Evolutionary conservation across 2,113 vertebrate genomes (phyloP).

Genomic region (Trochalopteron elliotii): DNA sequence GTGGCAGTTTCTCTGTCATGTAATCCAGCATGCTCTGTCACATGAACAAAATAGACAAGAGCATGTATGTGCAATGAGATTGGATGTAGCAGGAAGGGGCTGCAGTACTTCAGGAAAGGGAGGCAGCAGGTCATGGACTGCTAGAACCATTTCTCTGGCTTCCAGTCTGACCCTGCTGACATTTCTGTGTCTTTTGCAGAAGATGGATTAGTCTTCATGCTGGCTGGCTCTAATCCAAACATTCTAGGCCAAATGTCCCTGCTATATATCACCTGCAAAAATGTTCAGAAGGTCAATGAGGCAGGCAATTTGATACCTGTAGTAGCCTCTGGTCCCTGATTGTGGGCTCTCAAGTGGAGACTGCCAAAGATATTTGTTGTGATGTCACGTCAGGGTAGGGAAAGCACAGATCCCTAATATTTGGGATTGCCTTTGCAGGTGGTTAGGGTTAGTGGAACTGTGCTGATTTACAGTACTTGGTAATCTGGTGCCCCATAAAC

Average conservation of each 20-base stretch:
- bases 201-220: not conserved
- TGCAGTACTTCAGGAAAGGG: not conserved
- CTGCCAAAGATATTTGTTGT: not conserved
- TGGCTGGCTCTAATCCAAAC: not conserved
- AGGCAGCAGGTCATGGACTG: not conserved
- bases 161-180: not conserved
- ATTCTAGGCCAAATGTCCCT: not conserved
- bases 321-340: not conserved
- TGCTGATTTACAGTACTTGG: not conserved
- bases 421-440: not conserved
- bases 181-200: not conserved
- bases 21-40: not conserved
- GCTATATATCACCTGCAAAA: not conserved
- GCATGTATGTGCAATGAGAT: not conserved
- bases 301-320: not conserved
- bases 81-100: not conserved
- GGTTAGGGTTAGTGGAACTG: not conserved
- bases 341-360: not conserved
- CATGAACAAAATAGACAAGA: not conserved
- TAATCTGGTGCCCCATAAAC: not conserved
- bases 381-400: not conserved
- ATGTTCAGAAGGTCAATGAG: not conserved
- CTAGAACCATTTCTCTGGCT: not conserved
- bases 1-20: not conserved
- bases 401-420: not conserved